These are phyloP conservation scores for Spea bombifrons DNA, from an alignment of 2,113 vertebrate species.

Conservation along the genomic window DNA sequence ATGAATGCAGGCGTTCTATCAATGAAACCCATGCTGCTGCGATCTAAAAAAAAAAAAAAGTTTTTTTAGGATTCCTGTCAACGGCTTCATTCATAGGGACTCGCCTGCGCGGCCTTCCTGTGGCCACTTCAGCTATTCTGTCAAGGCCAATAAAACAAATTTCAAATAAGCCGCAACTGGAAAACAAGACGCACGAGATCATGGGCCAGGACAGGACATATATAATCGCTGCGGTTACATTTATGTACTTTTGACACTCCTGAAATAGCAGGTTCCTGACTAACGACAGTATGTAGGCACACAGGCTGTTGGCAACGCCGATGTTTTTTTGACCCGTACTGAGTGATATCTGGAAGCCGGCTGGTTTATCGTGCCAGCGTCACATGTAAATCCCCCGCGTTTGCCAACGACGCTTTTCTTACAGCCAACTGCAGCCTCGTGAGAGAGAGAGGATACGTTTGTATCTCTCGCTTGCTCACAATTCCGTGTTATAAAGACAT, in stretches of 20 bases:
- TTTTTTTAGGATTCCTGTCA: slow-evolving; percentile 12
- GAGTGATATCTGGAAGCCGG: slow-evolving; percentile 25
- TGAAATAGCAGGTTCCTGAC: slow-evolving; percentile 25
- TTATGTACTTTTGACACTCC: slow-evolving; percentile 26
- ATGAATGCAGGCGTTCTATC: neutral
- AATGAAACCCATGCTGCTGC: neutral
- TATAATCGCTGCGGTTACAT: slow-evolving; percentile 34
- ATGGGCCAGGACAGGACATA: slow-evolving; percentile 6
- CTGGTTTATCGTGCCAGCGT: slow-evolving; percentile 4
- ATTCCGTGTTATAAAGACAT: slow-evolving; percentile 8
- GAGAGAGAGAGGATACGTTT: slow-evolving; percentile 27
- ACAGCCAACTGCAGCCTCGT: slow-evolving; percentile 12
- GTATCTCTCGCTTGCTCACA: slow-evolving; percentile 2
- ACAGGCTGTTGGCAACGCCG: slow-evolving; percentile 9
- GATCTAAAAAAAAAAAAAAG: neutral
- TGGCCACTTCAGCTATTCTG: slow-evolving; percentile 12
- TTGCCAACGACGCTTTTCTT: slow-evolving; percentile 12
- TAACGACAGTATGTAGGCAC: slow-evolving; percentile 18
- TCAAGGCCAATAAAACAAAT: slow-evolving; percentile 32
- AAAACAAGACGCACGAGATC: slow-evolving; percentile 26
- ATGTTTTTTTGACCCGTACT: slow-evolving; percentile 24
- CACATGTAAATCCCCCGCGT: slow-evolving; percentile 15
- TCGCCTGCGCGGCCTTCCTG: slow-evolving; percentile 9
- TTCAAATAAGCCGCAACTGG: slow-evolving; percentile 23
- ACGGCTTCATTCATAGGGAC: slow-evolving; percentile 14